Conservation (phyloP, 2,113 vertebrate species). For the Loxodonta africana region DNA sequence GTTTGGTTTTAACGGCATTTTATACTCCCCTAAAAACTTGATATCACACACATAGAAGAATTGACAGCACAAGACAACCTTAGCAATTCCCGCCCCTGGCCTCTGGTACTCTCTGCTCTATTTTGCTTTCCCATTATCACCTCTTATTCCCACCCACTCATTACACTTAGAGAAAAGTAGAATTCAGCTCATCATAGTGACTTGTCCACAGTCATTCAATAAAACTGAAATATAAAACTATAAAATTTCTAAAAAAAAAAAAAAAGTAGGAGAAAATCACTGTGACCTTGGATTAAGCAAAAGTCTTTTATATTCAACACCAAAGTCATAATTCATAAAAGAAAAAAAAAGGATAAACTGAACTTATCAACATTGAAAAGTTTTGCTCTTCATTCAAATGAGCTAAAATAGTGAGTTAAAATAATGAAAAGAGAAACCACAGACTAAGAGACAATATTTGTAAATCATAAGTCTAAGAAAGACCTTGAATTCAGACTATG, state of each 20-base stretch:
- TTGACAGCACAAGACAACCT: accelerated
- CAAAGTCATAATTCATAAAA: background rate
- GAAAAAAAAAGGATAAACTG: background rate
- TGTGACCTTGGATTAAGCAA: background rate
- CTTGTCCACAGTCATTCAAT: background rate
- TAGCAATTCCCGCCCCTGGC: too few species aligned
- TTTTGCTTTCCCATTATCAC: background rate
- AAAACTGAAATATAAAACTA: background rate
- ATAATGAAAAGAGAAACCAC: too few species aligned
- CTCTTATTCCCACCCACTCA: background rate
- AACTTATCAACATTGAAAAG: background rate
- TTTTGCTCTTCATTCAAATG: background rate
- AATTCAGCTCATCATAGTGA: background rate
- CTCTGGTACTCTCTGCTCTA: background rate
- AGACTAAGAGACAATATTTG: background rate
- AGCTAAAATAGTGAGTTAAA: background rate
- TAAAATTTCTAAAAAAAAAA: background rate
- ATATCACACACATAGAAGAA: background rate
- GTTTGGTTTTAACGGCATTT: background rate
- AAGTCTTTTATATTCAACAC: background rate
- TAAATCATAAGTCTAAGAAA: background rate
- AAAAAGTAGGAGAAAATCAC: background rate
- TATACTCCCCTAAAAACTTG: background rate
- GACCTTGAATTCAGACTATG: background rate
- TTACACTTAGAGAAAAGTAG: too few species aligned